Evolutionary conservation across 2,113 vertebrate genomes (phyloP), one percentile per base, ranked within the genome.

Genomic region (Myodes glareolus): DNA sequence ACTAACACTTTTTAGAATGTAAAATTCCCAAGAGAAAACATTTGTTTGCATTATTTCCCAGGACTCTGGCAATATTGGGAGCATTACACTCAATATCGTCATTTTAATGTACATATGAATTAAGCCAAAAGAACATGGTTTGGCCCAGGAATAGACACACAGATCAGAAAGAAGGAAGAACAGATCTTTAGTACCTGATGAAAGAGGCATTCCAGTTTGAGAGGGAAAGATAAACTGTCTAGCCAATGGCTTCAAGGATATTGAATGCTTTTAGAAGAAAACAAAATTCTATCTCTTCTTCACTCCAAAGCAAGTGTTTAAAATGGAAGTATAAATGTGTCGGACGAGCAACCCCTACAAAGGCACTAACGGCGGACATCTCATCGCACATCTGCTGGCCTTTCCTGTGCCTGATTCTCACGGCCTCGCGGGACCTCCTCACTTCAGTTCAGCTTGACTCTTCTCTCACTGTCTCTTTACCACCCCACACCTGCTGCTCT

Each of bases 401-500:
- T 9, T 58, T 63, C 16, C 14, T 16, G 85, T 50, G 36, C 47
- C 81, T 42, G 76, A 67, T 81, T 94, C 84, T 96, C 91, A 78
- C 6, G 70, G 45, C 73, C 94, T 84, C 52, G 3, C 27, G 76
- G 55, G 94, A 90, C 89, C 89, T 72, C 33, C 42, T 94, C 0
- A 0, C 91, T 81, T 94, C 92, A 68, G 90, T 96, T 87, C 78
- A 95, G 88, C 78, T 96, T 96, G 94, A 91, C 89, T 97, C 33
- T 19, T 19, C 17, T 77, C 86, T 58, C 23, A 65, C 73, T 23
- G 55, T 88, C 67, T 92, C 42, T 89, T 91, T 77, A 84, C 86
- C 63, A 91, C 68, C 47, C 36, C 84, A 87, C 97, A 98, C 97
- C 95, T 97, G 97, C 89, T 94, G 68, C 94, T 85, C 90, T 94